Evolutionary conservation across 2,888 invertebrate genomes (phyloP), one percentile per base, ranked within the genome.

Genomic region (Drosophila anomalipes): DNA sequence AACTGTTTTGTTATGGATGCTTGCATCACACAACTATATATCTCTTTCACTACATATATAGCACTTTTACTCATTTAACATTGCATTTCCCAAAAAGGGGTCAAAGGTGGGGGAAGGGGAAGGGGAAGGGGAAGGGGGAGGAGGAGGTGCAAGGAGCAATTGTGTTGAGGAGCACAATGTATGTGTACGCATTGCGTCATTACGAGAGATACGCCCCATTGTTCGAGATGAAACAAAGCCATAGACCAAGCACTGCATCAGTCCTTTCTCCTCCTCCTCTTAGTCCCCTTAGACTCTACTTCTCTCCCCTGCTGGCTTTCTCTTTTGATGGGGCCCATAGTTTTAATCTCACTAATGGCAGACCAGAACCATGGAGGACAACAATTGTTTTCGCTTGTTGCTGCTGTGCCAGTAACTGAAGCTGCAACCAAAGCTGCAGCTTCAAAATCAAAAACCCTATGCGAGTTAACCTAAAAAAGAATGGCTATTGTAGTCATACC

Each of bases 291-390:
- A 22, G 22, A 1, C 14, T 9, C 9, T 47, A 19, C 28, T 52
- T 63, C n/a, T 26, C 47, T 47, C 5, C 28, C 41, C 52, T 59
- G n/a, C 9, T 35, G 19, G 30, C 54, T 53, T 63, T 41, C 26
- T 57, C 39, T 30, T 58, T 5, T 22, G 47, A 30, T 63, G 74
- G 63, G 78, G 72, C 66, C 77, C 77, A 83, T 86, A 86, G 86
- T 86, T 86, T 86, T 86, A 86, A 86, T 86, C 89, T 86, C 90
- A 90, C 86, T 86, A 86, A 86, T 86, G 90, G 86, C 90, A 81
- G 41, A 41, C n/a, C 26, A 39, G 44, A 39, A 28, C n/a, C 41
- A 39, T 47, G 33, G 19, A 67, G 56, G 57, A 61, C 68, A 54
- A 39, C 80, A 61, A 78, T 80, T 78, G 77, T 73, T 65, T 44